phyloP scores from a whole-genome alignment of 2,888 invertebrate genomes.

The Sphaerophoria taeniata region DNA sequence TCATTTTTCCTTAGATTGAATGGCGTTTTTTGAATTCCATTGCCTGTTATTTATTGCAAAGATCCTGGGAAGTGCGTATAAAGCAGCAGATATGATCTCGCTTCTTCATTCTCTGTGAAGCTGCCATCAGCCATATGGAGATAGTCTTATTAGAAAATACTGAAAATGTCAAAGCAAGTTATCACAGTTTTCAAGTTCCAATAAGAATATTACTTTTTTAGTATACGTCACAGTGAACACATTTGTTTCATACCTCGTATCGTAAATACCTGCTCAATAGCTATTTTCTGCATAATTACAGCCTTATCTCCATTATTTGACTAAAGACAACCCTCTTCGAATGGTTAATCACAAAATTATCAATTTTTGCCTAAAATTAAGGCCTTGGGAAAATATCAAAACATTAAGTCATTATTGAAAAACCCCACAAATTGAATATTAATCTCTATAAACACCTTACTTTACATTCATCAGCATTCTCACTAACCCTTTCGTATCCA shows the following conservation, averaged over 20 bases:
- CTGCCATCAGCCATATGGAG: too few relatives aligned
- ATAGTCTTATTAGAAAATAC: too few relatives aligned
- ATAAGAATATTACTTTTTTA: not conserved
- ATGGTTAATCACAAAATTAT: not conserved
- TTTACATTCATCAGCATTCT: not conserved
- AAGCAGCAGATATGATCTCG: too few relatives aligned
- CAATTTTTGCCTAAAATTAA: not conserved
- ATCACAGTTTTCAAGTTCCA: not conserved
- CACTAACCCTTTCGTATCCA: slow-evolving; percentile 9
- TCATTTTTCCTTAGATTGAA: too few relatives aligned
- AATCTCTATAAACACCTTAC: not conserved
- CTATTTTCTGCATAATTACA: not conserved
- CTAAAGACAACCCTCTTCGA: not conserved
- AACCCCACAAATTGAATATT: slow-evolving; percentile 12
- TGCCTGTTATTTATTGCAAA: too few relatives aligned
- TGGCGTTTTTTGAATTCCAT: too few relatives aligned
- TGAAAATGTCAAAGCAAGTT: too few relatives aligned
- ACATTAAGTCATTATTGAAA: slow-evolving; percentile 17
- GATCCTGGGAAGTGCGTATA: too few relatives aligned
- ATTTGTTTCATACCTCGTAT: not conserved
- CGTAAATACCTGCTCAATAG: not conserved
- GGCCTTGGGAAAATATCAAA: not conserved
- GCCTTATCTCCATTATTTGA: not conserved
- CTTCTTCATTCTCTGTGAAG: too few relatives aligned
- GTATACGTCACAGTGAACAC: not conserved